These are phyloP conservation scores for Salticus scenicus DNA, from an alignment of 2,888 invertebrate genomes.

Conservation along the genomic window DNA sequence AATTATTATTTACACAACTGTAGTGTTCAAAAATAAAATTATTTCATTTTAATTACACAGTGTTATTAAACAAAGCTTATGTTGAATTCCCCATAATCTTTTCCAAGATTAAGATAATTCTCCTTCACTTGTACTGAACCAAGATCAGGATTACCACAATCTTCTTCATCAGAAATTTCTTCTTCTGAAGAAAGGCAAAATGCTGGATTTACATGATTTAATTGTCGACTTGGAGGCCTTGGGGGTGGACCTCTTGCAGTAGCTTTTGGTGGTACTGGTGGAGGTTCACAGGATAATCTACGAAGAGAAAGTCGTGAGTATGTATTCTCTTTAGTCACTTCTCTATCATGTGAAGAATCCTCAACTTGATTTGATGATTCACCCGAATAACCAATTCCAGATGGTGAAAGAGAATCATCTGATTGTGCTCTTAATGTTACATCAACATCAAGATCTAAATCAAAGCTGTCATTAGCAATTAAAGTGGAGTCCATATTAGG, in stretches of 20 bases:
- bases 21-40: too few relatives aligned
- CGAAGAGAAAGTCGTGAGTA: slow-evolving; percentile 47
- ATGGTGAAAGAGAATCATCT: slow-evolving; percentile 62
- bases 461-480: slow-evolving; percentile 57
- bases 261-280: slow-evolving; percentile 85
- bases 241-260: slow-evolving; percentile 67
- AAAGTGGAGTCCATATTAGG: slow-evolving; percentile 55
- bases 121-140: slow-evolving; percentile 21
- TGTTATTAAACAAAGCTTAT: slow-evolving; percentile 64
- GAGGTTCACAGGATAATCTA: slow-evolving; percentile 77
- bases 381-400: slow-evolving; percentile 24
- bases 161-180: slow-evolving; percentile 47
- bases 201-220: slow-evolving; percentile 47
- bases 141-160: slow-evolving; percentile 24
- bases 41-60: too few relatives aligned
- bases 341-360: slow-evolving; percentile 47
- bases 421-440: slow-evolving; percentile 57
- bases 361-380: slow-evolving; percentile 24
- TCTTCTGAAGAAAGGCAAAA: slow-evolving; percentile 65
- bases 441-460: slow-evolving; percentile 65
- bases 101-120: slow-evolving; percentile 48
- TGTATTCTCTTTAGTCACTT: slow-evolving; percentile 39
- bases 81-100: slow-evolving; percentile 65
- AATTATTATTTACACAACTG: too few relatives aligned
- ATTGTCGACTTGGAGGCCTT: slow-evolving; percentile 66